These are phyloP conservation scores for Lithophane leautieri DNA, from an alignment of 2,888 invertebrate genomes.

Conservation along the genomic window DNA sequence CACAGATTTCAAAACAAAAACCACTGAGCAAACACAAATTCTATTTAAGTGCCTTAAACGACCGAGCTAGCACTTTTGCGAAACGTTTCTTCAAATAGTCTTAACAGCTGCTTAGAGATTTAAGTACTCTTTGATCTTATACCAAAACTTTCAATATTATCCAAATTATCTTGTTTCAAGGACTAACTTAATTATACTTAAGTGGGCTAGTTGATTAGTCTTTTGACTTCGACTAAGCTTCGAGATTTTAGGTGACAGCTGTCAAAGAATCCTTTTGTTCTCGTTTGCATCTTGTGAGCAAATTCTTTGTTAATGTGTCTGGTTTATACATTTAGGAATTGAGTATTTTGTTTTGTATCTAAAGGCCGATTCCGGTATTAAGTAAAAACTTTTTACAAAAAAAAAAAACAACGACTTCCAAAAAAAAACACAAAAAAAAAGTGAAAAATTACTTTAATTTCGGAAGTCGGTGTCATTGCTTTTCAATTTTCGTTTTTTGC, in stretches of 20 bases:
- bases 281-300: not conserved
- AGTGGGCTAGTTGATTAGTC: conserved; percentile 12
- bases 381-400: no score
- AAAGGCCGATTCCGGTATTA: no score
- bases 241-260: conserved; percentile 10
- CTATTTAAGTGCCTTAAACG: not conserved
- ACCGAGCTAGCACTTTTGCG: conserved; percentile 18
- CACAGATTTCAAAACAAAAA: conserved; percentile 1
- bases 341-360: no score
- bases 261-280: not conserved
- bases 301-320: not conserved
- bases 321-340: no score
- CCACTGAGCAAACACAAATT: not conserved
- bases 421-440: no score
- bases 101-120: conserved; percentile 21
- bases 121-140: conserved; percentile 44
- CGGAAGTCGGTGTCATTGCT: no score
- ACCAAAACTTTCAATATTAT: conserved; percentile 35
- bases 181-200: conserved; percentile 14
- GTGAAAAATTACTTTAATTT: no score
- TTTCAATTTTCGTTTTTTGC: no score
- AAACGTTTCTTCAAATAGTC: conserved; percentile 32
- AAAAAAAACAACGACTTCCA: no score
- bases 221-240: conserved; percentile 9
- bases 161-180: conserved; percentile 33